Conservation (phyloP, 2,113 vertebrate species). For the Jaculus jaculus region DNA sequence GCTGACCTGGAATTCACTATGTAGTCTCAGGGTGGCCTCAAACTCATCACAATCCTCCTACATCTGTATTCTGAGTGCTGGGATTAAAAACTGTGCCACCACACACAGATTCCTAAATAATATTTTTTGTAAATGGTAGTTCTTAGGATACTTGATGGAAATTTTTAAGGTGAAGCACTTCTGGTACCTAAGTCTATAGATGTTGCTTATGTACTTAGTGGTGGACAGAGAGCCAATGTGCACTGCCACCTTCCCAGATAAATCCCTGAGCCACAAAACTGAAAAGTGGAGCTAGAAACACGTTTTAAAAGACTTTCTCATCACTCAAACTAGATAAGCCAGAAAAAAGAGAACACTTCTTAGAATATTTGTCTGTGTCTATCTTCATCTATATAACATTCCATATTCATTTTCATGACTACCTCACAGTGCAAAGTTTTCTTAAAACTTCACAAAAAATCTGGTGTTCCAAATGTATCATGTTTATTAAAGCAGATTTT, state of each 20-base stretch:
- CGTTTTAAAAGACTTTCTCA: not conserved
- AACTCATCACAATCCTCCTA: too few relatives aligned
- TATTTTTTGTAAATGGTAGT: too few relatives aligned
- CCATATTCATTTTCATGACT: not conserved
- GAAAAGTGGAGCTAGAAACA: not conserved
- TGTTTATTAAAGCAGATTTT: not conserved
- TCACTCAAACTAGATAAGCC: not conserved
- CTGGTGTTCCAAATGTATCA: not conserved
- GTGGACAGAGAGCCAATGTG: not conserved
- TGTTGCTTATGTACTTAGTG: not conserved
- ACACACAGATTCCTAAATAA: not conserved
- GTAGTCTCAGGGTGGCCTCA: too few relatives aligned
- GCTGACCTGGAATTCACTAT: too few relatives aligned
- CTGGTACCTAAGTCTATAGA: accelerated
- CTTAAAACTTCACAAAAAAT: not conserved
- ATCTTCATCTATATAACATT: not conserved
- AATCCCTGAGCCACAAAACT: not conserved
- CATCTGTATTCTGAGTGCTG: too few relatives aligned
- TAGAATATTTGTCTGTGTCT: not conserved
- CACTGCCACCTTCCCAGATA: not conserved
- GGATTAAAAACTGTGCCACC: too few relatives aligned
- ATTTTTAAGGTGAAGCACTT: not conserved
- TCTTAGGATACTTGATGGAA: too few relatives aligned
- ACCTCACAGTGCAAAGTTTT: not conserved
- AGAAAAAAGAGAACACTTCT: not conserved